Base-by-base conservation (phyloP, 2,113 vertebrate species). In the Cacatua alba region DNA sequence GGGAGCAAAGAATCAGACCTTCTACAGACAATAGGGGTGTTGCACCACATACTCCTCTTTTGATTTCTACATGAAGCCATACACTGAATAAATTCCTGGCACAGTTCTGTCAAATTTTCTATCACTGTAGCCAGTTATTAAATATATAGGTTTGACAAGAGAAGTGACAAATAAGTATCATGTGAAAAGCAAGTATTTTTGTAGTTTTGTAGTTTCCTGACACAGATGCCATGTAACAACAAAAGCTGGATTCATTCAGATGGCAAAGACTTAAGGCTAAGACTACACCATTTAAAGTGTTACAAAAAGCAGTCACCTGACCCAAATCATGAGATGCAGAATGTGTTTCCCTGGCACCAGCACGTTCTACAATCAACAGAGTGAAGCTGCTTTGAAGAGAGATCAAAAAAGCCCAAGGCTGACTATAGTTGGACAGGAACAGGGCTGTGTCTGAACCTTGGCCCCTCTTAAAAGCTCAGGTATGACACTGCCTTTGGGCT, bases 1-100 rank as follows among this genome's bases (percentile, higher is more conserved):
- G 82, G 64, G 92, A 94, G 64, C 60, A 93, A 83, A 88, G 64
- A 82, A 93, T 78, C 55, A 95, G 69, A 90, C 72, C 68, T 94
- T 95, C 76, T 88, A 64, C 72, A 88, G 75, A 67, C 84, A 94
- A 90, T 35, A 95, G 39, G 60, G 33, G 62, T 94, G 69, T 68
- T 91, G 82, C 84, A 90, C 79, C 31, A 67, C 75, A 64, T 65
- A 81, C 14, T 71, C 26, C 12, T 80, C 90, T 90, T 94, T 88
- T 93, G 92, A 95, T 88, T 95, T 82, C 80, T 46, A 79, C 69
- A 46, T 25, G 82, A 93, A 95, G 28, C 26, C 31, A 78, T 65
- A 48, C 23, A 52, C 48, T 83, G 64, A 92, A 84, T 86, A 90
- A 90, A 90, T 84, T 95, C 80, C 80, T 78, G 25, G 43, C 69